These are phyloP conservation scores for Eubasilissa splendida DNA, from an alignment of 2,888 invertebrate species.

Conservation along the genomic window DNA sequence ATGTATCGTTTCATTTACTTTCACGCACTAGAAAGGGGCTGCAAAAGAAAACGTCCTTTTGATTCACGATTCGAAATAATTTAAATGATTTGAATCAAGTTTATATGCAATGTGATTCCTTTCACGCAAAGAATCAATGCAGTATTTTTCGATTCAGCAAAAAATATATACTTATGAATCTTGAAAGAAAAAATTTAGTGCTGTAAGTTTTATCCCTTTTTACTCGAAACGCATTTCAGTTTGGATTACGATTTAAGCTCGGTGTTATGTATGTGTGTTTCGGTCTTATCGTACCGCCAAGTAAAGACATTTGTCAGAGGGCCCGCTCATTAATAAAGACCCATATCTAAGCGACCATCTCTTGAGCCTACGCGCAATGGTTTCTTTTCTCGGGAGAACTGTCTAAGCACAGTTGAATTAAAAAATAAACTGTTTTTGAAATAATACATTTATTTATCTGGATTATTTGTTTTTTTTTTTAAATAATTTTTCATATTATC, in stretches of 20 bases:
- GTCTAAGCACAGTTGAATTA: background rate
- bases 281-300: constrained; percentile 48
- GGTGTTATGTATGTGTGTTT: constrained; percentile 20
- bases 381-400: constrained; percentile 31
- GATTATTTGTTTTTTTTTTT: too few species aligned
- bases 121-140: background rate
- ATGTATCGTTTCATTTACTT: too few species aligned
- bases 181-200: too few species aligned
- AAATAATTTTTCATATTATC: too few species aligned
- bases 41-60: too few species aligned
- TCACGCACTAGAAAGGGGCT: too few species aligned
- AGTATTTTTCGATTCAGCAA: background rate
- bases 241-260: constrained; percentile 9
- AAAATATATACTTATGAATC: background rate
- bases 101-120: background rate
- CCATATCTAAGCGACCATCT: constrained; percentile 52
- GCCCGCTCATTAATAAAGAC: constrained; percentile 53
- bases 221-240: background rate
- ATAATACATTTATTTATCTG: too few species aligned
- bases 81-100: background rate
- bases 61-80: background rate
- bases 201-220: background rate
- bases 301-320: constrained; percentile 55
- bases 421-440: too few species aligned
- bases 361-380: constrained; percentile 46